A percentile compares a stretch with the other conserved stretches of the same genome.
These are phyloP conservation scores for Xyrauchen texanus DNA, from an alignment of 2,113 vertebrate species.

Conservation along the genomic window DNA sequence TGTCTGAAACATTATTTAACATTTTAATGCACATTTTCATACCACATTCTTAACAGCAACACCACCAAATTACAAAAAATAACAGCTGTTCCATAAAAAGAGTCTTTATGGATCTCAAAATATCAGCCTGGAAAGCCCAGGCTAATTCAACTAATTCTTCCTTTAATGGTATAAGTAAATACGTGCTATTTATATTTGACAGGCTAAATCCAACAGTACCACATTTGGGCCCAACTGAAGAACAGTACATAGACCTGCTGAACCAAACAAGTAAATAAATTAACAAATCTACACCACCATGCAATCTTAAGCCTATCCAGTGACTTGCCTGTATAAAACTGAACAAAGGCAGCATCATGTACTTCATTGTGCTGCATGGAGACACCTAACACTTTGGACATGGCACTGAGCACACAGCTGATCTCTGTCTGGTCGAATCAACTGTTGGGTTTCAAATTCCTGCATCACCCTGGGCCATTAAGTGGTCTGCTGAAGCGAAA, in stretches of 20 bases:
- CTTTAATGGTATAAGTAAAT: too few relatives aligned
- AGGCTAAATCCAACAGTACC: neutral
- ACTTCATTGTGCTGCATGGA: conserved; percentile 41
- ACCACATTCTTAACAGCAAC: too few relatives aligned
- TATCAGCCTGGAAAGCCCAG: too few relatives aligned
- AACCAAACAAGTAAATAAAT: neutral
- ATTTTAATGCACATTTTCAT: too few relatives aligned
- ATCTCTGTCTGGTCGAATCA: conserved; percentile 60
- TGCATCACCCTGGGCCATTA: conserved; percentile 67
- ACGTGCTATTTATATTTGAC: too few relatives aligned
- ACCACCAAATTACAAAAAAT: too few relatives aligned
- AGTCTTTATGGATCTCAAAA: too few relatives aligned
- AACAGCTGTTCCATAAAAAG: too few relatives aligned
- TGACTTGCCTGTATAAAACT: conserved; percentile 11
- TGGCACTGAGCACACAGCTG: conserved; percentile 55
- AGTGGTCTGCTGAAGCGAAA: conserved; percentile 69
- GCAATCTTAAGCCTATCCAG: conserved; percentile 21
- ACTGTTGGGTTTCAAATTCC: conserved; percentile 67
- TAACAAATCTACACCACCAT: conserved; percentile 13
- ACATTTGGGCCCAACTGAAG: conserved; percentile 1
- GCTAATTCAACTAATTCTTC: too few relatives aligned
- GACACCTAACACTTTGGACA: conserved; percentile 53
- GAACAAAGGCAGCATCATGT: conserved; percentile 25
- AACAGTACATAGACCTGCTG: neutral
- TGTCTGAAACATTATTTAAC: too few relatives aligned